Percentiles rank a stretch among this genome's conserved stretches.
These are phyloP conservation scores for Sicus ferrugineus DNA, from an alignment of 2,888 invertebrate genomes.

Conservation along the genomic window DNA sequence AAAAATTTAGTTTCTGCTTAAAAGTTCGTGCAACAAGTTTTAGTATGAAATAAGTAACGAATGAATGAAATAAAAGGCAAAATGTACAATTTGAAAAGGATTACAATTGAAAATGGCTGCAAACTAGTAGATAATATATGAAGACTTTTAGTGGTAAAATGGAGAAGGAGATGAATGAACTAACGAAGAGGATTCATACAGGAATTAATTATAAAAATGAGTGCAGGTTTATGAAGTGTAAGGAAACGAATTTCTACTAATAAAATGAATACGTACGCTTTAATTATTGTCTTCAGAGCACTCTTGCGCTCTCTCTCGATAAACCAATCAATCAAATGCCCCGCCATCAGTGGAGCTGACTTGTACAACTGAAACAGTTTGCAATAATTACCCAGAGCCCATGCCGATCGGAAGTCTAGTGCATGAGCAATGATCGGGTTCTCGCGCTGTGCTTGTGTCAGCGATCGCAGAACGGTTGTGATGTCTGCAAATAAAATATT, in stretches of 20 bases:
- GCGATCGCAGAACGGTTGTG: conserved; percentile 85
- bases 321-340: conserved; percentile 98
- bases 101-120: no score
- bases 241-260: neutral
- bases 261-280: conserved; percentile 84
- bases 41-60: no score
- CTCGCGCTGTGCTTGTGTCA: conserved; percentile 78
- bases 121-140: neutral
- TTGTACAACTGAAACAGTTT: conserved; percentile 91
- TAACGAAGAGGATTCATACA: neutral
- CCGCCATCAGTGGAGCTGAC: conserved; percentile 92
- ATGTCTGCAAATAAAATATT: conserved; percentile 73
- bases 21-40: neutral
- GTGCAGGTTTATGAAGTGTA: neutral
- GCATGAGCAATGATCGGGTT: conserved; percentile 87
- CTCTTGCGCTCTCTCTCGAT: conserved; percentile 91
- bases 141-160: neutral
- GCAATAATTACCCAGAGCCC: conserved; percentile 92
- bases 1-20: conserved; percentile 36
- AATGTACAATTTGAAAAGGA: neutral
- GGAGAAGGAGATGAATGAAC: neutral
- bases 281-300: conserved; percentile 91
- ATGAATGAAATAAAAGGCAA: neutral
- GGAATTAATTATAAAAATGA: neutral
- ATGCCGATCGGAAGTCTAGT: conserved; percentile 87